A percentile compares a stretch with the other conserved stretches of the same genome.
These are phyloP conservation scores for Apeira syringaria DNA, from an alignment of 2,888 invertebrate genomes.

Conservation along the genomic window DNA sequence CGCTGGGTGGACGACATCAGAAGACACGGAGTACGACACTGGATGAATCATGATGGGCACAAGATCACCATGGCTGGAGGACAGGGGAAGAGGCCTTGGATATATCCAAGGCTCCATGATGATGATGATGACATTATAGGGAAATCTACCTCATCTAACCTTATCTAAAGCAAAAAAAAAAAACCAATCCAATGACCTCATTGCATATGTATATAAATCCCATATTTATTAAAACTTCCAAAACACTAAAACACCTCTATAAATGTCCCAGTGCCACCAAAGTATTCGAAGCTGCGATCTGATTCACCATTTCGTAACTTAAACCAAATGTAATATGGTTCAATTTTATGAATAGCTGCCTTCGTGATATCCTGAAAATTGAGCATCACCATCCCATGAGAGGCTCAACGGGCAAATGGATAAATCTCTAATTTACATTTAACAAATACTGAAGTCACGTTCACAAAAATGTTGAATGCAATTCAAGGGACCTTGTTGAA, in stretches of 20 bases:
- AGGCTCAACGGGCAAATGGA: slow-evolving; percentile 53
- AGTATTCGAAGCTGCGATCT: not conserved
- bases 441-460: slow-evolving; percentile 84
- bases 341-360: slow-evolving; percentile 13
- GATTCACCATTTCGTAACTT: not conserved
- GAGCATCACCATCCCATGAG: slow-evolving; percentile 54
- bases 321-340: slow-evolving; percentile 18
- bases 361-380: slow-evolving; percentile 49
- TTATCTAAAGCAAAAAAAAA: no score
- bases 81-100: no score
- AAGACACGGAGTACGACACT: no score
- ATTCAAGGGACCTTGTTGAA: slow-evolving; percentile 20
- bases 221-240: no score
- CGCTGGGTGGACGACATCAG: no score
- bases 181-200: no score
- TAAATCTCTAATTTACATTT: slow-evolving; percentile 83
- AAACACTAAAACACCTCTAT: slow-evolving; percentile 10
- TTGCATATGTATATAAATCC: no score
- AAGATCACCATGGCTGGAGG: no score
- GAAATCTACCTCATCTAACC: no score
- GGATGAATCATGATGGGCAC: no score
- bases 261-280: slow-evolving; percentile 9
- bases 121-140: no score
- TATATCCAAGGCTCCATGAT: no score
- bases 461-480: slow-evolving; percentile 69